Evolutionary conservation across 2,888 invertebrate species (phyloP).

Genomic region (Hyppa rectilinea): DNA sequence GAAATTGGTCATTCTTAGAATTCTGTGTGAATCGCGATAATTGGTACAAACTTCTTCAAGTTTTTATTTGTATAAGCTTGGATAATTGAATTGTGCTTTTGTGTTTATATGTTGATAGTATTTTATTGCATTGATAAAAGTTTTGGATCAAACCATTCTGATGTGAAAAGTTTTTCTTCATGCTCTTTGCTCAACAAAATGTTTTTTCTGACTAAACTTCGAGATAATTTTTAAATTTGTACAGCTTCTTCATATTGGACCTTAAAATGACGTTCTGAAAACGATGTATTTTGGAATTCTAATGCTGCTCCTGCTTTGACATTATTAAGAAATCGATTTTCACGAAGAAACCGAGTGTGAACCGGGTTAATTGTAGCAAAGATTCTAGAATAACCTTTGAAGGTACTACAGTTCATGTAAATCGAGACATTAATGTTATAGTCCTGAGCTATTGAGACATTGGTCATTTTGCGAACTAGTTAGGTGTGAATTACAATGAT

Average conservation of each 20-base stretch:
- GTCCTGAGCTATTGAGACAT: conserved; percentile 46
- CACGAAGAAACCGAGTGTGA: conserved; percentile 24
- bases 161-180: not conserved
- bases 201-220: not conserved
- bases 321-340: conserved; percentile 24
- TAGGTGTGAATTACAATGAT: conserved; percentile 46
- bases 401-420: conserved; percentile 30
- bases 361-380: conserved; percentile 53
- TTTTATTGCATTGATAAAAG: too few relatives aligned
- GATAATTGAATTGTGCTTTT: conserved; percentile 9
- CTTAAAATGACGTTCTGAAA: not conserved
- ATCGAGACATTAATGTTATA: conserved; percentile 43
- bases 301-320: not conserved
- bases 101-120: not conserved
- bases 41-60: conserved; percentile 2
- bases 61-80: not conserved
- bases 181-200: accelerated
- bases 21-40: conserved; percentile 35
- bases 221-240: not conserved
- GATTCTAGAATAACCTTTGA: conserved; percentile 49
- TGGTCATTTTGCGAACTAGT: conserved; percentile 40
- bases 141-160: accelerated
- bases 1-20: conserved; percentile 58
- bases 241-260: not conserved
- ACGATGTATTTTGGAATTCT: not conserved